These are phyloP conservation scores for Carassius gibelio DNA, from an alignment of 2,113 vertebrate species.

Conservation along the genomic window DNA sequence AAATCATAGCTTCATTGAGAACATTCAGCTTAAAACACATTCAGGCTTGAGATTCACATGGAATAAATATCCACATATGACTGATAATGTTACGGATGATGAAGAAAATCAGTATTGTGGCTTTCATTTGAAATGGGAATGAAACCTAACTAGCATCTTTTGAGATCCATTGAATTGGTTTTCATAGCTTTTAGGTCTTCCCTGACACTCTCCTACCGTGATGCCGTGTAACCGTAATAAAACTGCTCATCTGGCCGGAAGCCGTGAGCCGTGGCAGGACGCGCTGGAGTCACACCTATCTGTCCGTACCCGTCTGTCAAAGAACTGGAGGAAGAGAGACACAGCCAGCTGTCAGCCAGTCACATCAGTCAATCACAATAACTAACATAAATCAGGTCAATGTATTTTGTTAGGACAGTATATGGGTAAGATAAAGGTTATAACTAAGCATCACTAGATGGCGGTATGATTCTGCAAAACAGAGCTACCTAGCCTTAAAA, in stretches of 20 bases:
- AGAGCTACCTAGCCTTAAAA: not conserved
- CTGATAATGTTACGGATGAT: not conserved
- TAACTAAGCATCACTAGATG: slow-evolving; percentile 63
- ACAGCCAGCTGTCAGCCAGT: not conserved
- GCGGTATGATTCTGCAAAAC: slow-evolving; percentile 52
- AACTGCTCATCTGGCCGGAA: slow-evolving; percentile 84
- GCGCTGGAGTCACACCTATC: slow-evolving; percentile 66
- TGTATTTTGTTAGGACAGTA: not conserved
- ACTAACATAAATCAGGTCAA: not conserved
- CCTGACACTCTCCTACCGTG: slow-evolving; percentile 66
- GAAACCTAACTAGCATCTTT: not conserved
- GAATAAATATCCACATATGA: slow-evolving; percentile 2
- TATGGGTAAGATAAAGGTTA: not conserved
- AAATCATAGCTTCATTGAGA: not conserved
- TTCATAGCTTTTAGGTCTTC: not conserved
- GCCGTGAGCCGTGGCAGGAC: slow-evolving; percentile 81
- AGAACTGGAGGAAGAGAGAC: slow-evolving; percentile 63
- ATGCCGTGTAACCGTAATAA: slow-evolving; percentile 75
- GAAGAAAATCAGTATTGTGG: not conserved
- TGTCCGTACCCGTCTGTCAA: slow-evolving; percentile 77
- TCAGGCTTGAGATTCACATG: not conserved
- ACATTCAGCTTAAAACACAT: slow-evolving; percentile 3
- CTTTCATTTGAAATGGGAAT: not conserved
- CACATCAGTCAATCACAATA: too few relatives aligned
- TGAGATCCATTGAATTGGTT: not conserved